Base-by-base conservation (phyloP, 37 sponge, comb jelly and placozoan genomes). In the Theonella swinhoei region DNA sequence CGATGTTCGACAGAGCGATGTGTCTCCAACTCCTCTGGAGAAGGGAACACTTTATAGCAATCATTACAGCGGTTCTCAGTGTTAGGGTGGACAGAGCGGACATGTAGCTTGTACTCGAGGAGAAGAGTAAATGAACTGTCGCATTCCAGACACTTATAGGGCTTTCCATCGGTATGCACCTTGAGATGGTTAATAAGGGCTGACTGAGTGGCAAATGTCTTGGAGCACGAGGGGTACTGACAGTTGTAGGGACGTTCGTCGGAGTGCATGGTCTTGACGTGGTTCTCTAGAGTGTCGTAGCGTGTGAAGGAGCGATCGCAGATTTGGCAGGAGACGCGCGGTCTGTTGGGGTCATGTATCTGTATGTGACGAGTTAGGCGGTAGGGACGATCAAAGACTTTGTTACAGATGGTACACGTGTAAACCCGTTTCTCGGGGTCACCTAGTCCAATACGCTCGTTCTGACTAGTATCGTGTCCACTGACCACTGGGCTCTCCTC, bases 261-360 rank as follows among this genome's bases (percentile, higher is more conserved):
- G 4, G 93, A 64, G 72, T 92, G 93, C 0, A 80, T 41, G 7
- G 76, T 41, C 59, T 83, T 88, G 11, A 84, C 74, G 82, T 92
- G 93, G 24, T 75, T 80, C 37, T 85, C 80, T 20, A 88, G 70
- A 0, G 86, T 81, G 66, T 92, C 93, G 22, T 69, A 41, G 22
- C 88, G 35, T 3, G 88, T 84, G 68, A 92, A 85, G 29, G 66
- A 62, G 29, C 72, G 67, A 33, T 67, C 70, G 66, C 93, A 92
- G 67, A 82, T 64, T 32, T 75, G 70, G 65, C 93, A 92, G 4
- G 59, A 35, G 30, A 88, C 68, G 28, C 64, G 59, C 4, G 85
- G 88, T 31, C 93, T 42, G 72, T 88, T 88, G 2, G 93, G 93
- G 72, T 92, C 75, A 39, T 92, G 93, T 0, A 85, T 85, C 30